Evolutionary conservation across 2,888 invertebrate genomes (phyloP).

Genomic region (Rambutsinella grinnellia): DNA sequence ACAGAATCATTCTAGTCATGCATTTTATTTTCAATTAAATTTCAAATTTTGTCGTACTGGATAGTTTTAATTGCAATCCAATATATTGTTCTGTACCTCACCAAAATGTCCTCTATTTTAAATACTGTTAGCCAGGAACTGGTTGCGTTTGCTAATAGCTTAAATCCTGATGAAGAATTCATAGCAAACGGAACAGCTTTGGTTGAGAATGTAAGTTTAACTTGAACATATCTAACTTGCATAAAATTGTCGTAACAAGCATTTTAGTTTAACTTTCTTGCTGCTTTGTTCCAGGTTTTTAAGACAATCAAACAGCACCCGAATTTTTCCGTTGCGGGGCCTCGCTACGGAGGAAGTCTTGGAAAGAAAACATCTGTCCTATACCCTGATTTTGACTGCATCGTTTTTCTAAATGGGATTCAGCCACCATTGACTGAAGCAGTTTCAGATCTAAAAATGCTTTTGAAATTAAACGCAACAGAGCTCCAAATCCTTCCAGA

Average conservation of each 20-base stretch:
- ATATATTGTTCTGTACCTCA: no score
- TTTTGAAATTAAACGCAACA: not conserved
- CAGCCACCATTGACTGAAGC: not conserved
- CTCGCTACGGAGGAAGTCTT: conserved; percentile 25
- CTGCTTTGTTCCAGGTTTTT: not conserved
- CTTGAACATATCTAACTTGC: not conserved
- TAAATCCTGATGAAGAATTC: not conserved
- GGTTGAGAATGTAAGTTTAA: not conserved
- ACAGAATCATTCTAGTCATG: no score
- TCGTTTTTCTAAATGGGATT: conserved; percentile 24
- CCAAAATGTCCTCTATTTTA: no score
- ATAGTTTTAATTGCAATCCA: no score
- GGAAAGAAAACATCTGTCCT: conserved; percentile 48
- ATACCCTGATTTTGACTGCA: conserved; percentile 40
- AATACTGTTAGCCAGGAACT: no score
- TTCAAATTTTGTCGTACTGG: no score
- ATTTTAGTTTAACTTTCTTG: not conserved
- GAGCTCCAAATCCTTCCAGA: not conserved
- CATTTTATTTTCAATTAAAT: no score
- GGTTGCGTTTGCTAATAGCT: not conserved
- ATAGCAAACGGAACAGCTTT: not conserved
- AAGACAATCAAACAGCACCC: not conserved
- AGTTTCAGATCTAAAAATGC: conserved; percentile 18
- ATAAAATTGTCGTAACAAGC: not conserved
- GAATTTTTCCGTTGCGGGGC: not conserved